phyloP scores from a whole-genome alignment of 23 tunicate species.

The Pegea sp. region DNA sequence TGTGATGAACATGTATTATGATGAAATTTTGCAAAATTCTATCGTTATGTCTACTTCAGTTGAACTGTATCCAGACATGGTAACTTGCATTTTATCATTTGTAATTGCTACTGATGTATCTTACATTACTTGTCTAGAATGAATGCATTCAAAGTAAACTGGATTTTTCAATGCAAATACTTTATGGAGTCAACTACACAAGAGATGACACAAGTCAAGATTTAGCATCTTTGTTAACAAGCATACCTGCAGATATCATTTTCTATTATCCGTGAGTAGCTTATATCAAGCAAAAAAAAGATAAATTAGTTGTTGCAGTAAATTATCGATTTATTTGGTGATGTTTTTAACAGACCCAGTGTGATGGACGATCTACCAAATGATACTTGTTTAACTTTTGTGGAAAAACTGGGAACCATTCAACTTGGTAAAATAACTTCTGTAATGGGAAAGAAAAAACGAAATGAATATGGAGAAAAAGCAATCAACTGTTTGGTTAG shows the following conservation, averaged over 20 bases:
- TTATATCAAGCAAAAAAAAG: neutral
- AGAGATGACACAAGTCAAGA: constrained; percentile 27
- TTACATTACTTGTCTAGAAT: too few species aligned
- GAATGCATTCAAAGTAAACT: constrained; percentile 56
- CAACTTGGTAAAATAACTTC: neutral
- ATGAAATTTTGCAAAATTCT: constrained; percentile 27
- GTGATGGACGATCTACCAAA: neutral
- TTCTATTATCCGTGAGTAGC: constrained; percentile 35
- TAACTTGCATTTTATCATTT: neutral
- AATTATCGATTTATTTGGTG: too few species aligned
- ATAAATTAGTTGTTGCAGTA: too few species aligned
- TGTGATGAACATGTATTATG: constrained; percentile 28
- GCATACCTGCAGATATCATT: constrained; percentile 35
- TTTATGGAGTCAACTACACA: constrained; percentile 36
- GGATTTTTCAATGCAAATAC: constrained; percentile 29
- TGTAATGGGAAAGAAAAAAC: neutral
- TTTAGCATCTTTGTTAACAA: constrained; percentile 2
- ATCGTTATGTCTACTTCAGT: constrained; percentile 12
- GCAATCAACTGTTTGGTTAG: neutral
- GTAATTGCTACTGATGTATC: too few species aligned
- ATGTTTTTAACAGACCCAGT: neutral
- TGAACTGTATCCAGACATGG: constrained; percentile 68
- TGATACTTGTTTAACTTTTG: neutral
- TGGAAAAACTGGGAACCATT: neutral
- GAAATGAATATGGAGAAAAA: neutral